Evolutionary conservation across 2,888 invertebrate species (phyloP), one percentile per base, ranked within the genome.

Genomic region (Xestia c-nigrum): DNA sequence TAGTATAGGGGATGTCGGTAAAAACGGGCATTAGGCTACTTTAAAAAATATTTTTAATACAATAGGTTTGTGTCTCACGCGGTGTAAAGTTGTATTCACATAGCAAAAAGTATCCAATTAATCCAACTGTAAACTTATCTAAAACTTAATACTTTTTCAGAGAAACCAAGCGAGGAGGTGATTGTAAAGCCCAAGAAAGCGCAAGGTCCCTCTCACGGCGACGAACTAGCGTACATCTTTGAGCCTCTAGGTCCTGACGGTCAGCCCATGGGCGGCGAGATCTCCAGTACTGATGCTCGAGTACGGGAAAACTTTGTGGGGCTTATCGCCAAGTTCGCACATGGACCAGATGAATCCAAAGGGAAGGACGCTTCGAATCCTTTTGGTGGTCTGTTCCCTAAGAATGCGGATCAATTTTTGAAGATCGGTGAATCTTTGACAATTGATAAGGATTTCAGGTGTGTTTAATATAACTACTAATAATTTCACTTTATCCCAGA

Each of bases 171-270:
- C 7, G 85, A 84, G 19, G 86, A 88, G 21, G 65, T 80, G 31
- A 71, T 65, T n/a, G 78, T 83, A 68, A 87, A 81, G 57, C 80
- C 85, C 6, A 70, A 87, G 70, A 90, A 90, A 80, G 76, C 85
- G 63, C 94, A 92, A 90, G 97, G 92, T 0, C 97, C 97, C 1
- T 96, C 97, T 0, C 98, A 98, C 88, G 98, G 98, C 0, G 98
- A 98, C 88, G 98, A 98, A 88, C 92, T 98, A 46, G 97, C 97
- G 0, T 98, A 98, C 88, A 94, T 98, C 88, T 98, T 98, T 89
- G 98, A 98, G 89, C 97, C 97, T 0, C 94, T 97, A 63, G 97
- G 98, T 81, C 91, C 97, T 0, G 96, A 97, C 67, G 98, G 98
- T 0, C 97, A 96, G 31, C 95, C 97, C 0, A 80, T 97, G 40